Conservation (phyloP, 2,113 vertebrate species). For the Etheostoma spectabile region DNA sequence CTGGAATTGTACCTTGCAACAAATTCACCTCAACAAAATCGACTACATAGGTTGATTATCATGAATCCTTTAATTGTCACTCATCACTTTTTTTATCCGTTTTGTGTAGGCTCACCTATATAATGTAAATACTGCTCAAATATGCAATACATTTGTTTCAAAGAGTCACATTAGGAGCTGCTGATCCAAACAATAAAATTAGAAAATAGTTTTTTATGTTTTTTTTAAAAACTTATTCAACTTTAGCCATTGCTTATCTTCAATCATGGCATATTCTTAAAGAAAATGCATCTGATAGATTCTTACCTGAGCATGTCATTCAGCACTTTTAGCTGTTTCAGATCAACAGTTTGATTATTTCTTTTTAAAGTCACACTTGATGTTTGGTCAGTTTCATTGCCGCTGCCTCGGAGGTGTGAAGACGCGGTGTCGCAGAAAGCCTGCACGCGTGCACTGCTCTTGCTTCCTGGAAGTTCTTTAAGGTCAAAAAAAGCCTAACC, state of each 20-base stretch:
- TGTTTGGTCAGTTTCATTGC: background rate
- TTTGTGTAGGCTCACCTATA: too few species aligned
- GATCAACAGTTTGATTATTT: background rate
- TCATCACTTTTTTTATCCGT: too few species aligned
- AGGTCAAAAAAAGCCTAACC: background rate
- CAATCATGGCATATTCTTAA: background rate
- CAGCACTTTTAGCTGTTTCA: background rate
- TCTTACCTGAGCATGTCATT: background rate
- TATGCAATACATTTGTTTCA: background rate
- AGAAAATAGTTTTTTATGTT: background rate
- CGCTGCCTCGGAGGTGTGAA: background rate
- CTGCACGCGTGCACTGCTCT: background rate
- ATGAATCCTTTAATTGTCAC: too few species aligned
- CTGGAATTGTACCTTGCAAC: too few species aligned
- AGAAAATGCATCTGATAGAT: background rate
- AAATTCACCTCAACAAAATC: too few species aligned
- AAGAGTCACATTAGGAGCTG: background rate
- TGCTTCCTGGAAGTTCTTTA: background rate
- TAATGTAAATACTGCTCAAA: background rate
- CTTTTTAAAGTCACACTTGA: constrained; percentile 13
- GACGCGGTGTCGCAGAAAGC: background rate
- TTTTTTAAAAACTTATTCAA: background rate
- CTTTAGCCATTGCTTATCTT: background rate
- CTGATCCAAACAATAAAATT: too few species aligned
- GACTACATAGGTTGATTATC: too few species aligned